Evolutionary conservation across 1,140 invertebrate genomes (phyloP), one percentile per base, ranked within the genome.

Genomic region (Littorina saxatilis): DNA sequence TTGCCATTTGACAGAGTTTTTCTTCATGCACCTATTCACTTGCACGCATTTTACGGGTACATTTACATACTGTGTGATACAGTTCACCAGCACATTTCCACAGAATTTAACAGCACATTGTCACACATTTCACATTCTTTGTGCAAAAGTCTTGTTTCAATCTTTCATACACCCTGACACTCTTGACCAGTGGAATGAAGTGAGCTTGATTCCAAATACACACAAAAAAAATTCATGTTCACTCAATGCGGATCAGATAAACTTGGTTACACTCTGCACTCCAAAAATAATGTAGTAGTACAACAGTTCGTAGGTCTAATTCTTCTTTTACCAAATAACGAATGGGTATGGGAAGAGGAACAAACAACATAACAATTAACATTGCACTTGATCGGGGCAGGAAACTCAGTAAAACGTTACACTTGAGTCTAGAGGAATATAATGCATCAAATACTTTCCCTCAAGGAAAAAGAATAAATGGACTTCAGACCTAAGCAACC

Each of bases 131-230:
- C 5, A 13, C n/a, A 9, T n/a, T 23, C n/a, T 61, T 5, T 61
- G 58, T 23, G n/a, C 58, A n/a, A 23, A 13, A 23, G 4, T n/a
- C 23, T n/a, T 23, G 27, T 61, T 61, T 11, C 20, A 23, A 61
- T 13, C 50, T 52, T 11, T 13, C 50, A 52, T 23, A 13, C 11
- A 52, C 50, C 11, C 58, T 23, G 9, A 23, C 58, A 61, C 58
- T 61, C 58, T 13, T 73, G 70, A 73, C 70, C 43, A 73, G 70
- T 73, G 70, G 70, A 73, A 73, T 73, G 35, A 37, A 73, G 29
- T 40, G 23, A n/a, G n/a, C n/a, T 20, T 73, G 43, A 37, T 73
- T 27, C 70, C 32, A 73, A 27, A 43, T 17, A 11, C 70, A 73
- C 20, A 40, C 1, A 7, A 43, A 73, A 43, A 40, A 20, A 7